Evolutionary conservation across 2,888 invertebrate genomes (phyloP), one percentile per base, ranked within the genome.

Genomic region (Agrenia bidenticulata): DNA sequence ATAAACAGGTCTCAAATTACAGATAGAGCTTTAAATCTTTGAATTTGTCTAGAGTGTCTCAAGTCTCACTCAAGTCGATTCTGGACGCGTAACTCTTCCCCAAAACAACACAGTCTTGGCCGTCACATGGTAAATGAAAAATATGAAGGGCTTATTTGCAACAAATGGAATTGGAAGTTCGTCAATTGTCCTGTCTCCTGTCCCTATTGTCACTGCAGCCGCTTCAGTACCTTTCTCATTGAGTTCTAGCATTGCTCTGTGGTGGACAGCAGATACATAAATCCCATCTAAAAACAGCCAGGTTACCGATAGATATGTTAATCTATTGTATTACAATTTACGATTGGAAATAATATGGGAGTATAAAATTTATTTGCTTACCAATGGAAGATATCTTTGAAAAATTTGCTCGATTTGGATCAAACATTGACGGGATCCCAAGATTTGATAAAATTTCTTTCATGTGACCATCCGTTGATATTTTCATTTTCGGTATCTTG

Each of bases 61-160:
- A n/a, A n/a, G n/a, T n/a, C n/a, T n/a, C n/a, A 11, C 32, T 32
- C 15, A 45, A 19, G 5, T 19, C 45, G 15, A 42, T 17, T 67
- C 26, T 0, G 89, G 89, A 66, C 83, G 82, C 72, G 84, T 84
- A 54, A 89, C 83, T 27, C 85, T 83, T 1, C 88, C 89, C 84
- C 88, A 89, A 78, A 90, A 90, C 53, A 88, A 82, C 26, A 88
- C 83, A 7, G 87, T 81, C 73, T 85, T 84, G 2, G 87, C 85
- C 26, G 81, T 80, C 70, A 87, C 85, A 77, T 89, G 86, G 70
- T 87, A 83, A 69, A 90, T 88, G 77, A 89, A 87, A 78, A 89
- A 88, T 64, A 87, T 81, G 79, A 89, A 90, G 0, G 90, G 90
- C 32, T 87, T 84, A 77, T 89, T 85, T 0, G 85, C 87, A 66